These are phyloP conservation scores for Lithophane socia DNA, from an alignment of 2,888 invertebrate species.

Conservation along the genomic window DNA sequence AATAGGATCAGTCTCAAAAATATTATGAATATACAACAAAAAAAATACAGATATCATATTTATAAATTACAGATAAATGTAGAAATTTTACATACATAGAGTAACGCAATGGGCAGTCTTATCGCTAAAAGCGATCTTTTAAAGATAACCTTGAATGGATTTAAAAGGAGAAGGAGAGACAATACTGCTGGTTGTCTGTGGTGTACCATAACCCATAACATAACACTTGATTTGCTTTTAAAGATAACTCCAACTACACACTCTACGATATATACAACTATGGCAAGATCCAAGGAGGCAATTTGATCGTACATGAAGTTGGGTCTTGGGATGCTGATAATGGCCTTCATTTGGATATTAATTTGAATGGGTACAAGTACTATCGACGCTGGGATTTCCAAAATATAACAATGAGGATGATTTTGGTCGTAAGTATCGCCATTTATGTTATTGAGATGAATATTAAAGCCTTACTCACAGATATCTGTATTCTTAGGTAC, in stretches of 20 bases:
- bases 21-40: no score
- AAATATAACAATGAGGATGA: conserved; percentile 72
- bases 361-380: conserved; percentile 75
- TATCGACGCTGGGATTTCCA: conserved; percentile 79
- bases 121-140: not conserved
- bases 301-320: conserved; percentile 65
- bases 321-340: conserved; percentile 69
- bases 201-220: not conserved
- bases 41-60: no score
- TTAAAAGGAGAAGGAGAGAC: not conserved
- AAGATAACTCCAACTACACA: conserved; percentile 51
- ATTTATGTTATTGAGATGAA: conserved; percentile 5
- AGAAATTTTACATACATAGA: not conserved
- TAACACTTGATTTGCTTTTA: not conserved
- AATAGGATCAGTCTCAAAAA: no score
- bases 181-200: not conserved
- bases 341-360: conserved; percentile 60
- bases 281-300: conserved; percentile 79
- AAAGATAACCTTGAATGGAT: not conserved
- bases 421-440: conserved; percentile 75
- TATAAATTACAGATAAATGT: not conserved
- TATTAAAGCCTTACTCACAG: not conserved
- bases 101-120: not conserved
- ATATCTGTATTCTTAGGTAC: no score
- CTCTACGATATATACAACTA: conserved; percentile 78